These are phyloP conservation scores for Podarcis muralis DNA, from an alignment of 2,113 vertebrate genomes.

Conservation along the genomic window DNA sequence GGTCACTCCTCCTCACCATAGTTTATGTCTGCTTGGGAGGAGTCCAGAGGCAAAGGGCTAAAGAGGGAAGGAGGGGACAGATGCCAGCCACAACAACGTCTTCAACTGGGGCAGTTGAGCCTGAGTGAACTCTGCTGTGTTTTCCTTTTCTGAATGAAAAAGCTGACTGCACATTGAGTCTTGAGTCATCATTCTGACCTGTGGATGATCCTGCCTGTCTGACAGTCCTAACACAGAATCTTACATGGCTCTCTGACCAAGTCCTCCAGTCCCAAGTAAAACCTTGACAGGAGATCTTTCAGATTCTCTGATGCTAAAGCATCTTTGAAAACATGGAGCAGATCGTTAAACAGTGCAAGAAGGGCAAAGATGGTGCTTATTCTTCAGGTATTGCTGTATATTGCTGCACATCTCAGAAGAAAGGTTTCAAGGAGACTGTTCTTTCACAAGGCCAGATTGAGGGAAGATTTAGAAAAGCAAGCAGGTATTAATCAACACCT, in stretches of 20 bases:
- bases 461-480: neutral
- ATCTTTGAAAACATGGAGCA: neutral
- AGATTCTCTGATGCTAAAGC: neutral
- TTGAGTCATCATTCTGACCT: no score
- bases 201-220: no score
- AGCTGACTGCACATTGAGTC: no score
- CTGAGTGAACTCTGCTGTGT: no score
- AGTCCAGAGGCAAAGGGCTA: no score
- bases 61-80: no score
- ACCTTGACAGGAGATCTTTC: neutral
- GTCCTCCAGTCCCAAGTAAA: neutral
- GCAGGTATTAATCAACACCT: neutral
- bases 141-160: no score
- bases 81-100: no score
- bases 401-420: neutral
- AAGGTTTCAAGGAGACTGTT: neutral
- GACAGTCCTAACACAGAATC: neutral
- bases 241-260: neutral
- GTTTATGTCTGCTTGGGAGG: no score
- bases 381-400: neutral
- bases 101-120: no score
- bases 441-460: neutral
- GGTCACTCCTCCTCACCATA: no score
- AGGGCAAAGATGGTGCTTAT: neutral
- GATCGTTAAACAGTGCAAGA: neutral